Conservation (phyloP, 1,140 invertebrate species). For the Apis laboriosa region DNA sequence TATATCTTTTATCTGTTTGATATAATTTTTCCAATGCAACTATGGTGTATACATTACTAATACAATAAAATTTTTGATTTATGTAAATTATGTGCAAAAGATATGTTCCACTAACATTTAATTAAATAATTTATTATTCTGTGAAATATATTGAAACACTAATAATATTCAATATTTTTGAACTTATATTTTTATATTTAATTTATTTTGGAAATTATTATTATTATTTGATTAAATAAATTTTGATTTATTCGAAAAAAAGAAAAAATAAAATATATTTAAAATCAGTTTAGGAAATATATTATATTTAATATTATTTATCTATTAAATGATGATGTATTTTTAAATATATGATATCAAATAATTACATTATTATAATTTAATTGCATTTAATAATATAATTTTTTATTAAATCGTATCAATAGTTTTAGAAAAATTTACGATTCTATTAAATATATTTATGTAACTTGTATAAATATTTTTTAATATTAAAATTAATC, state of each 20-base stretch:
- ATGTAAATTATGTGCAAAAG: not conserved
- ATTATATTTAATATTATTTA: no score
- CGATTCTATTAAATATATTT: no score
- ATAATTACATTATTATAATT: no score
- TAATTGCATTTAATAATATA: no score
- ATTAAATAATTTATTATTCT: not conserved
- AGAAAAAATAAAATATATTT: no score
- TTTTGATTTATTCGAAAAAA: not conserved
- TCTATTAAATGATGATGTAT: no score
- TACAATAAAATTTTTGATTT: slow-evolving; percentile 20
- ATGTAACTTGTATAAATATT: no score
- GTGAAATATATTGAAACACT: not conserved
- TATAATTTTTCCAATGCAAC: not conserved
- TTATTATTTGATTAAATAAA: slow-evolving; percentile 1
- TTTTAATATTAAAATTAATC: no score
- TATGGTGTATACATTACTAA: not conserved
- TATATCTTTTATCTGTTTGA: not conserved
- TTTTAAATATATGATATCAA: no score
- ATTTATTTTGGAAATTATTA: slow-evolving; percentile 5
- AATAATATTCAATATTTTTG: not conserved
- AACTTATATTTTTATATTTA: slow-evolving; percentile 5
- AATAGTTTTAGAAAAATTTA: no score
- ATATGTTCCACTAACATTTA: not conserved
- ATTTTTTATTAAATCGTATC: no score
- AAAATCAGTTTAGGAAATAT: no score